A percentile compares a stretch with the other conserved stretches of the same genome.
phyloP scores from a whole-genome alignment of 2,888 invertebrate genomes.

The Mallateleia sp. region DNA sequence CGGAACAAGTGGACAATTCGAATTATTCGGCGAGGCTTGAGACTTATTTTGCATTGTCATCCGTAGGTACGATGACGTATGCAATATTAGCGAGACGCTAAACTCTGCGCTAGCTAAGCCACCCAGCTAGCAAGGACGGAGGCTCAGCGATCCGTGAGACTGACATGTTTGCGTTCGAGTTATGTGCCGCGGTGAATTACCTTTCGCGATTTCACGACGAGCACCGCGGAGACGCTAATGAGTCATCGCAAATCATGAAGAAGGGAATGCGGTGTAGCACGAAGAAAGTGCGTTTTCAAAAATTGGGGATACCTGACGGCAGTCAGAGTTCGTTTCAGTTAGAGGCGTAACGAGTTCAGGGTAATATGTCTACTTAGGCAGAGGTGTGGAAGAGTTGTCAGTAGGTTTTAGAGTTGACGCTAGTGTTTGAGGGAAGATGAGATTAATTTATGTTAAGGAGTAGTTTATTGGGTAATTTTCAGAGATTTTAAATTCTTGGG shows the following conservation, averaged over 20 bases:
- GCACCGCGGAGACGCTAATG: constrained; percentile 69
- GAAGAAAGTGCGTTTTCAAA: constrained; percentile 57
- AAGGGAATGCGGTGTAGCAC: constrained; percentile 67
- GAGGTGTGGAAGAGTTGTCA: constrained; percentile 44
- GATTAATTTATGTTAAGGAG: background rate
- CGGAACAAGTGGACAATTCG: constrained; percentile 7
- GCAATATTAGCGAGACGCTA: constrained; percentile 55
- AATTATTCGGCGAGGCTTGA: background rate
- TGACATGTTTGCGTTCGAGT: constrained; percentile 87
- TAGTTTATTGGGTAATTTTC: background rate
- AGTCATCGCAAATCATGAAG: constrained; percentile 80
- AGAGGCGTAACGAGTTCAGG: constrained; percentile 33
- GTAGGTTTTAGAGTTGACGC: constrained; percentile 18
- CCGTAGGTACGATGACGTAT: background rate
- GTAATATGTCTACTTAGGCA: constrained; percentile 37
- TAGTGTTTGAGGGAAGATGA: background rate
- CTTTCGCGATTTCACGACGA: constrained; percentile 66
- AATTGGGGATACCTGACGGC: constrained; percentile 42
- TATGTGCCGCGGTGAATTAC: constrained; percentile 84
- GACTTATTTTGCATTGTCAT: background rate
- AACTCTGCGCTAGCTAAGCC: constrained; percentile 65
- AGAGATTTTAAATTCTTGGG: no score
- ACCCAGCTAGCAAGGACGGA: constrained; percentile 81
- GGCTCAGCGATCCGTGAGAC: constrained; percentile 80
- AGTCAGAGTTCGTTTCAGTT: constrained; percentile 45